Percentiles rank a stretch among this genome's conserved stretches.
Conservation (phyloP, 2,797 vertebrate species). For the Corythornis leucogaster region DNA sequence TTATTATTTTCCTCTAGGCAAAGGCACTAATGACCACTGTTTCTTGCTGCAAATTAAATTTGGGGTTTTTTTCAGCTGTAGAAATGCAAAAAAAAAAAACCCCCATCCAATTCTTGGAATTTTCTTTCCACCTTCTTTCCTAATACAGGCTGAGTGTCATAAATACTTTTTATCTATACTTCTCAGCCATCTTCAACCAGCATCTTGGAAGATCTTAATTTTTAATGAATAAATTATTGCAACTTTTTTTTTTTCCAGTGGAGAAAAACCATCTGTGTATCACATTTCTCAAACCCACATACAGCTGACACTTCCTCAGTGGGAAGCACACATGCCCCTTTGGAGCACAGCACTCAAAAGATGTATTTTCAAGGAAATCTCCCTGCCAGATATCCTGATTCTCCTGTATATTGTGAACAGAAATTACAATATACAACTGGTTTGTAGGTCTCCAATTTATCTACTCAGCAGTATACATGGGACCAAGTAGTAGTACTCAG, state of each 20-base stretch:
- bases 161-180: neutral
- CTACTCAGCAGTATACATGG: fast-evolving
- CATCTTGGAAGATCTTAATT: conserved; percentile 52
- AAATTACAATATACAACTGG: neutral
- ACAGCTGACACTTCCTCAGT: neutral
- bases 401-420: neutral
- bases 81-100: neutral
- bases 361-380: conserved; percentile 12
- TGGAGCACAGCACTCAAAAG: conserved; percentile 13
- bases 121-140: neutral
- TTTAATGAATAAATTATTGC: conserved; percentile 13
- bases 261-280: neutral
- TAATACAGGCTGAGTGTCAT: neutral
- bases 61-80: neutral
- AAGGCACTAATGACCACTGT: conserved; percentile 8
- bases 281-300: conserved; percentile 43
- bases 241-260: neutral
- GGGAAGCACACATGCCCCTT: neutral
- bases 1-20: conserved; percentile 11
- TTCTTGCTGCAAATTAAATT: neutral
- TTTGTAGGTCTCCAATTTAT: neutral
- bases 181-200: neutral
- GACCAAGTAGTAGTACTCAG: neutral
- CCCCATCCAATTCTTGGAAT: neutral
- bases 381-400: neutral